phyloP scores from a whole-genome alignment of 2,113 vertebrate species.

The Phoxinus phoxinus region DNA sequence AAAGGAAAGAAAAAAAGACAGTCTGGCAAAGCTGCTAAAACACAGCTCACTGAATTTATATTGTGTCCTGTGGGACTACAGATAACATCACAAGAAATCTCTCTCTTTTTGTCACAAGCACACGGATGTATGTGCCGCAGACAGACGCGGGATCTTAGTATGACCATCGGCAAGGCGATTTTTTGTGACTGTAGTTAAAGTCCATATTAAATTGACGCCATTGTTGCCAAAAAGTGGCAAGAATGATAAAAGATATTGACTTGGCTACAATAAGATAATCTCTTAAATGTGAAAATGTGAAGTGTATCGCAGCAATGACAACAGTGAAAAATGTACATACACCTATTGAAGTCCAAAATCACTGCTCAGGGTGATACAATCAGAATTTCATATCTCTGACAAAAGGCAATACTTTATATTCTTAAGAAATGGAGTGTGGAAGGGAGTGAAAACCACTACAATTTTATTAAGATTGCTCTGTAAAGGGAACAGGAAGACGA shows the following conservation, averaged over 20 bases:
- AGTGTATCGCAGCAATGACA: neutral
- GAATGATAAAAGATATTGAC: neutral
- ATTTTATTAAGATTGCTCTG: slow-evolving; percentile 16
- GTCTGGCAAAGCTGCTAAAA: slow-evolving; percentile 54
- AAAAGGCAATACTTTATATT: slow-evolving; percentile 17
- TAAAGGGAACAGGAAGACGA: slow-evolving; percentile 29
- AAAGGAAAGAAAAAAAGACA: slow-evolving; percentile 54
- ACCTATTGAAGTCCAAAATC: slow-evolving; percentile 18
- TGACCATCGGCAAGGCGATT: slow-evolving; percentile 59
- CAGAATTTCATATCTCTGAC: slow-evolving; percentile 1
- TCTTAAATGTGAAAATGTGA: neutral
- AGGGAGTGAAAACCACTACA: neutral
- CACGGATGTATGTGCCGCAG: slow-evolving; percentile 58
- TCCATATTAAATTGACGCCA: slow-evolving; percentile 52
- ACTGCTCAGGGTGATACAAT: slow-evolving; percentile 7
- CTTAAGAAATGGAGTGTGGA: slow-evolving; percentile 14
- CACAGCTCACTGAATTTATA: slow-evolving; percentile 54
- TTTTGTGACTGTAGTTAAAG: slow-evolving; percentile 63
- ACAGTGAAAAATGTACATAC: slow-evolving; percentile 8
- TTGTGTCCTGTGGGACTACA: slow-evolving; percentile 58
- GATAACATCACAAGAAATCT: slow-evolving; percentile 43
- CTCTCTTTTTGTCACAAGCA: slow-evolving; percentile 54
- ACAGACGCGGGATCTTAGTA: slow-evolving; percentile 57
- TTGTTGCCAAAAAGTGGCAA: slow-evolving; percentile 11
- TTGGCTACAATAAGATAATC: slow-evolving; percentile 15